Conservation (phyloP, 37 sponge, comb jelly and placozoan genomes). For the Haliclona indistincta region DNA sequence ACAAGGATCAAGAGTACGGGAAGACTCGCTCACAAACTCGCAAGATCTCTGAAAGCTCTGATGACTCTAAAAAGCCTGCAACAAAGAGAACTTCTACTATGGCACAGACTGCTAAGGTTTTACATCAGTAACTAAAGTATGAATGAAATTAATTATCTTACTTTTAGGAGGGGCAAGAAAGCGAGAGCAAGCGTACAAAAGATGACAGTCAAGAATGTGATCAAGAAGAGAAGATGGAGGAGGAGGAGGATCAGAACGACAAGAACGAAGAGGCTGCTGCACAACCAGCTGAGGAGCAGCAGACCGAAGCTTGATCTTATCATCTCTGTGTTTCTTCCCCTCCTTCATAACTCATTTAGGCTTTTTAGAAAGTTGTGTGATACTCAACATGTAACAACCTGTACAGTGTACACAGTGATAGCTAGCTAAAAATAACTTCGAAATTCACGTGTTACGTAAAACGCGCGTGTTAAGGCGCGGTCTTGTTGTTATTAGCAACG, state of each 20-base stretch:
- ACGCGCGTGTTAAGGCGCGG: too few relatives aligned
- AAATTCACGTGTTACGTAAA: too few relatives aligned
- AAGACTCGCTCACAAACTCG: slow-evolving; percentile 74
- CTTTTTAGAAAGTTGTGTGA: too few relatives aligned
- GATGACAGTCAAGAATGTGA: slow-evolving; percentile 5
- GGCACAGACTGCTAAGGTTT: slow-evolving; percentile 76
- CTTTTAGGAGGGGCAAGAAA: slow-evolving; percentile 69
- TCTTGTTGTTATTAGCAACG: too few relatives aligned
- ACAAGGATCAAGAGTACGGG: slow-evolving; percentile 34
- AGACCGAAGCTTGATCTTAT: too few relatives aligned
- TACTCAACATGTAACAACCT: too few relatives aligned
- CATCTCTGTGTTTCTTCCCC: background rate
- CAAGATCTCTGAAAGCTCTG: slow-evolving; percentile 42
- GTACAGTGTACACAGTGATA: too few relatives aligned
- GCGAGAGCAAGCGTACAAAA: slow-evolving; percentile 45
- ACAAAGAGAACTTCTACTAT: slow-evolving; percentile 64
- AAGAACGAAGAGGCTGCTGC: slow-evolving; percentile 30
- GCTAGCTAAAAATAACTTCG: too few relatives aligned
- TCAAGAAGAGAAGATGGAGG: slow-evolving; percentile 25
- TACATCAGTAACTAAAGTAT: too few relatives aligned
- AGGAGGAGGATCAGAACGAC: background rate
- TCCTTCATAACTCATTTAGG: too few relatives aligned
- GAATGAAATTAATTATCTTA: background rate
- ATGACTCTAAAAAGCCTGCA: slow-evolving; percentile 45
- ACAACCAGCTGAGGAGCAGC: slow-evolving; percentile 3